Evolutionary conservation across 2,797 vertebrate genomes (phyloP).

Genomic region (Clarias pachynema): DNA sequence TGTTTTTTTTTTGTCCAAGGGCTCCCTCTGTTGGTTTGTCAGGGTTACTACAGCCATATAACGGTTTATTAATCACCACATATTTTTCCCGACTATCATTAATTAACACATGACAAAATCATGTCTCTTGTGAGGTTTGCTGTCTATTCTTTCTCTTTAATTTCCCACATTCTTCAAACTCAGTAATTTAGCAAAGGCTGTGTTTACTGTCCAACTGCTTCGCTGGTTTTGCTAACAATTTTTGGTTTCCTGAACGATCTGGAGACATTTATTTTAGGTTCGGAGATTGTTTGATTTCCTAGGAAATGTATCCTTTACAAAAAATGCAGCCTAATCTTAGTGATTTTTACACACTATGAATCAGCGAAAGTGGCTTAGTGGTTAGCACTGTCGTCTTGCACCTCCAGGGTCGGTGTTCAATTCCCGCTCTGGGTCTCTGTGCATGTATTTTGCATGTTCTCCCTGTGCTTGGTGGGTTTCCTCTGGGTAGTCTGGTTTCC

Average conservation of each 20-base stretch:
- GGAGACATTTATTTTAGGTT: not conserved
- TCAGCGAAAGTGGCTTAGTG: not conserved
- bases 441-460: no score
- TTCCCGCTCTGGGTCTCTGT: no score
- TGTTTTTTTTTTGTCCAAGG: not conserved
- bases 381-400: no score
- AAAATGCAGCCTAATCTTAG: not conserved
- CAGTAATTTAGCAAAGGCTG: not conserved
- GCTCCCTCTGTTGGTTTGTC: constrained; percentile 6
- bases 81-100: not conserved
- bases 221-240: not conserved
- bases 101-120: not conserved
- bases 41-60: not conserved
- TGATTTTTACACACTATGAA: not conserved
- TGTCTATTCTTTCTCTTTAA: not conserved
- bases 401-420: no score
- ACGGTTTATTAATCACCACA: not conserved
- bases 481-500: no score
- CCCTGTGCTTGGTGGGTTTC: no score
- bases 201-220: not conserved
- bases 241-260: no score
- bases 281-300: not conserved
- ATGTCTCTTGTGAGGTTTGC: not conserved
- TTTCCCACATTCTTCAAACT: not conserved
- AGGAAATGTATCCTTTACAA: not conserved